Evolutionary conservation across 2,113 vertebrate species (phyloP), one percentile per base, ranked within the genome.

Genomic region (Aix galericulata): DNA sequence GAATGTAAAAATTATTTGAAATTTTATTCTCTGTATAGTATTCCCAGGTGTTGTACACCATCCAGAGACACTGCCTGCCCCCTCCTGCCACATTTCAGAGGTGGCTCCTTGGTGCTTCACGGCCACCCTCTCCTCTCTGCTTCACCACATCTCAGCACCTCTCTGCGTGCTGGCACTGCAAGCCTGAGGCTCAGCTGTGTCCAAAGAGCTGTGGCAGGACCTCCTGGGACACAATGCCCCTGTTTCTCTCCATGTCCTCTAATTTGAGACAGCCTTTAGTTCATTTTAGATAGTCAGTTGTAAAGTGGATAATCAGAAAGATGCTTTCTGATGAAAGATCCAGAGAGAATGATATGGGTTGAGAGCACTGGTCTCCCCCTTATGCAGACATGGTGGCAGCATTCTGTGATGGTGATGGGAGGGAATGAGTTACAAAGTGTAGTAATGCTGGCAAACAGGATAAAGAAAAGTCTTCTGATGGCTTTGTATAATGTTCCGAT

Each of bases 151-250:
- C 56, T 82, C 26, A 20, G 56, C 12, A 8, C 20, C 42, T 44
- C 50, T 50, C 29, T 18, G 23, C 31, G 40, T 58, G 25, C 55
- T 62, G 67, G 29, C n/a, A 74, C 25, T 62, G 17, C 29, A 11
- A 27, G 38, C 26, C 42, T 15, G 36, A 59, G 58, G 59, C 64
- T 71, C 29, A 16, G 25, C 4, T 71, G 13, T 59, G 15, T 44
- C 52, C 32, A 52, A 77, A 87, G 42, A 15, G 2, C 10, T 36
- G n/a, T 0, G 0, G 25, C 21, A 44, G 31, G 6, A 68, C 31
- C 8, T 25, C 25, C n/a, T 67, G 66, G 36, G 38, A 25, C 17
- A 67, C 38, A 79, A 32, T 11, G 8, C 22, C 32, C 42, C 26
- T n/a, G 62, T 16, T 74, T 52, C 40, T 52, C 68, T 68, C 42